phyloP scores from a whole-genome alignment of 1,140 invertebrate species.

The Camponotus pennsylvanicus region DNA sequence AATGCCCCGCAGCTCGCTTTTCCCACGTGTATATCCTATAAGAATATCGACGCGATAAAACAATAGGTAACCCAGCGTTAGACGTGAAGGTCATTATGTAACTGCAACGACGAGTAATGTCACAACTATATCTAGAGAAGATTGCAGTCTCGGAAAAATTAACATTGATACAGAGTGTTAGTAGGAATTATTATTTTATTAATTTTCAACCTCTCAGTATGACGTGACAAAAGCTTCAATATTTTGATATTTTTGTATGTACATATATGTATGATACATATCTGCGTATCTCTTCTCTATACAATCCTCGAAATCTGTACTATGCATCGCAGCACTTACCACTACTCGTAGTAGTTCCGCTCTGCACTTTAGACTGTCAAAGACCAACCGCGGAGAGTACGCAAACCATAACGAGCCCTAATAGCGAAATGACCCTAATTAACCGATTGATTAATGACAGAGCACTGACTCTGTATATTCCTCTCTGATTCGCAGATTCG shows the following conservation, averaged over 20 bases:
- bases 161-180: neutral
- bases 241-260: neutral
- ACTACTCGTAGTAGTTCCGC: slow-evolving; percentile 40
- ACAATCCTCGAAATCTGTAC: slow-evolving; percentile 33
- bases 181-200: neutral
- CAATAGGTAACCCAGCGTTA: slow-evolving; percentile 59
- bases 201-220: slow-evolving; percentile 6
- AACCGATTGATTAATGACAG: slow-evolving; percentile 77
- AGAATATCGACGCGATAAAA: slow-evolving; percentile 61
- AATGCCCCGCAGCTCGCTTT: slow-evolving; percentile 61
- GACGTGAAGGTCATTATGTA: slow-evolving; percentile 33
- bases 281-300: neutral
- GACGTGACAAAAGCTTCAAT: neutral
- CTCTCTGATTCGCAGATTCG: slow-evolving; percentile 63
- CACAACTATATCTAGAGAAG: neutral
- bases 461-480: slow-evolving; percentile 18
- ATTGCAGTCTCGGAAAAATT: neutral
- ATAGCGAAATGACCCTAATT: slow-evolving; percentile 72
- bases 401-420: slow-evolving; percentile 52
- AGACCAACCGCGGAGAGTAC: slow-evolving; percentile 40
- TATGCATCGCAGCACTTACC: slow-evolving; percentile 47
- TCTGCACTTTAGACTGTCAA: slow-evolving; percentile 64
- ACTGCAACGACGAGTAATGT: slow-evolving; percentile 18
- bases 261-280: neutral
- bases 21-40: slow-evolving; percentile 26